Evolutionary conservation across 2,113 vertebrate genomes (phyloP), one percentile per base, ranked within the genome.

Genomic region (Pluvialis apricaria): DNA sequence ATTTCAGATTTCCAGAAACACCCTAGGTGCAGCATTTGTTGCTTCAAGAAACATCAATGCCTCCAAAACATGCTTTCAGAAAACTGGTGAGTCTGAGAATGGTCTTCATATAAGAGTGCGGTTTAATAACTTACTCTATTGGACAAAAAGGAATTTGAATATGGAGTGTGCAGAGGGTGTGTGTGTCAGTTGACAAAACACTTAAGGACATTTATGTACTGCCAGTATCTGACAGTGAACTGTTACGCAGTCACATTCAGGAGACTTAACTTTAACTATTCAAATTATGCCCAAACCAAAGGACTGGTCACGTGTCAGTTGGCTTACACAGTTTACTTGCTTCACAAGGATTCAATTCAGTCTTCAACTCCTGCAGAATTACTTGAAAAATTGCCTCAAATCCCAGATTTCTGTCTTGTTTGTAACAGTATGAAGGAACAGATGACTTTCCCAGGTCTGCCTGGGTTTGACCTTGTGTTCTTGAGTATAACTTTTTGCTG

Each of bases 11-110:
- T 99, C 99, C 92, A 99, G 99, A 97, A 98, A 99, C 88, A 91
- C 96, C 70, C 83, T 99, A 32, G 98, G 98, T 65, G 98, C 99
- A 73, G 99, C 98, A 12, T 99, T 99, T 94, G 95, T 99, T 92
- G 99, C 98, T 87, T 97, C 98, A 95, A 99, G 98, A 96, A 99
- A 99, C 96, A 97, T 99, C 96, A 99, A 99, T 97, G 98, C 98
- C 47, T 98, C 98, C 71, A 98, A 98, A 94, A 94, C 97, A 88
- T 94, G 92, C 94, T 98, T 99, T 95, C 99, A 99, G 98, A 99
- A 99, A 97, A 99, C 98, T 2, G 99, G 99, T 99, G 93, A 98
- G 98, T 98, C 28, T 19, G 40, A 72, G 11, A 40, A 80, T 7
- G 15, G 12, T 29, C 5, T 68, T 54, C 3, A 16, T 70, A 2